Conservation (phyloP, 2,113 vertebrate species). For the Nettapus auritus region DNA sequence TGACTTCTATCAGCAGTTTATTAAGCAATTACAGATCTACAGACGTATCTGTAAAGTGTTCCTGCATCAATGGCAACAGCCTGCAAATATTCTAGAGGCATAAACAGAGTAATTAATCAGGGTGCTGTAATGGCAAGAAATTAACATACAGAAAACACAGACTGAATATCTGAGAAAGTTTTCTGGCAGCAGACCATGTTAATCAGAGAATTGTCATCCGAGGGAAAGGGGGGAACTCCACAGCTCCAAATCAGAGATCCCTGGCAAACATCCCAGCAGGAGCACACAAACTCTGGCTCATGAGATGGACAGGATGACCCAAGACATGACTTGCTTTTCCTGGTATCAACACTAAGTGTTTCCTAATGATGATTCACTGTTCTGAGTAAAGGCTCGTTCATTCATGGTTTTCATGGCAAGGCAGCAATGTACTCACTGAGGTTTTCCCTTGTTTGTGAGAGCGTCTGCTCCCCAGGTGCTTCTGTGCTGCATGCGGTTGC, state of each 20-base stretch:
- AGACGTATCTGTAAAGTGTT: conserved; percentile 9
- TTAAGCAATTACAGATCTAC: conserved; percentile 44
- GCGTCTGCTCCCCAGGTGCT: not conserved
- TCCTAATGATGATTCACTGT: not conserved
- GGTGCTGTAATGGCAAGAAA: conserved; percentile 44
- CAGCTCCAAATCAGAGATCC: not conserved
- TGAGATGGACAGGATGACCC: not conserved
- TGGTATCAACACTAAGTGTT: not conserved
- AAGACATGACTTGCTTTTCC: not conserved
- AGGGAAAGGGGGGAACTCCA: not conserved
- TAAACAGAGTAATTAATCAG: conserved; percentile 59
- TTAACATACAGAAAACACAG: conserved; percentile 46
- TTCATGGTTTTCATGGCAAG: not conserved
- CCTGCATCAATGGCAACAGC: conserved; percentile 8
- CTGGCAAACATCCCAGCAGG: conserved; percentile 27
- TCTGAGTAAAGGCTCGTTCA: not conserved
- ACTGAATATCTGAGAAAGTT: not conserved
- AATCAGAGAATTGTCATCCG: not conserved
- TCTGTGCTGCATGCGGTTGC: not conserved
- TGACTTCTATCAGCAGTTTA: not conserved
- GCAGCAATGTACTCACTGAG: not conserved
- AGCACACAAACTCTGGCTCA: not conserved
- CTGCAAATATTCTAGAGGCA: conserved; percentile 60
- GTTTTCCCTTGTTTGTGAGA: not conserved
- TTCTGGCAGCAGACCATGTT: not conserved